Conservation (phyloP, 2,888 invertebrate species). For the Nebria salina region DNA sequence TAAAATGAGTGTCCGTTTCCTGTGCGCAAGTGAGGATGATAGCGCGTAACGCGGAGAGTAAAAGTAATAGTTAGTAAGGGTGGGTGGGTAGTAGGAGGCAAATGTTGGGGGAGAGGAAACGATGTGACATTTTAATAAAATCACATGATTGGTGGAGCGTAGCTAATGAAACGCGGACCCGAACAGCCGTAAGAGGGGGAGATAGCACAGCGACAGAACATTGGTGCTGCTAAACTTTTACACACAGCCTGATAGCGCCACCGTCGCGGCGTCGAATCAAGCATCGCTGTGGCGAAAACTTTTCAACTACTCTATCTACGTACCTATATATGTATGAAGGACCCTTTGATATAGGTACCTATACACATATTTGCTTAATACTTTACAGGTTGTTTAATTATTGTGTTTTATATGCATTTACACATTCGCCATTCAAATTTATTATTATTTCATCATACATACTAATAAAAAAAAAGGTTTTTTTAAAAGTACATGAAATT, state of each 20-base stretch:
- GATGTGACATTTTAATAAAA: slow-evolving; percentile 53
- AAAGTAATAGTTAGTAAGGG: slow-evolving; percentile 3
- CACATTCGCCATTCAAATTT: no score
- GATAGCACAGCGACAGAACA: slow-evolving; percentile 27
- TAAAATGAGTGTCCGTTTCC: no score
- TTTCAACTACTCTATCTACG: background rate
- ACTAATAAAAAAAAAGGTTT: no score
- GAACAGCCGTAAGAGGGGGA: slow-evolving; percentile 9
- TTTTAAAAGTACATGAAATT: no score
- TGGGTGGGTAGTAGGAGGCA: background rate
- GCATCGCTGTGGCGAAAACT: background rate
- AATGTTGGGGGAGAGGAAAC: slow-evolving; percentile 17
- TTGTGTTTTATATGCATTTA: no score
- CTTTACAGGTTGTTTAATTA: no score
- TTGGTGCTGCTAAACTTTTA: slow-evolving; percentile 42
- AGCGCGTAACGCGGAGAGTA: background rate
- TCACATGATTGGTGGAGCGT: slow-evolving; percentile 52
- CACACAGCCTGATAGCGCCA: slow-evolving; percentile 31
- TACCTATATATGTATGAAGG: background rate
- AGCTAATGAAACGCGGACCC: slow-evolving; percentile 52
- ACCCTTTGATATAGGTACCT: no score
- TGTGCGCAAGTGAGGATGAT: background rate
- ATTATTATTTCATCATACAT: no score
- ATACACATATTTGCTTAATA: no score
- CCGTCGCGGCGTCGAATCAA: background rate